These are phyloP conservation scores for Syngnathus rostellatus DNA, from an alignment of 2,797 vertebrate genomes.

Conservation along the genomic window DNA sequence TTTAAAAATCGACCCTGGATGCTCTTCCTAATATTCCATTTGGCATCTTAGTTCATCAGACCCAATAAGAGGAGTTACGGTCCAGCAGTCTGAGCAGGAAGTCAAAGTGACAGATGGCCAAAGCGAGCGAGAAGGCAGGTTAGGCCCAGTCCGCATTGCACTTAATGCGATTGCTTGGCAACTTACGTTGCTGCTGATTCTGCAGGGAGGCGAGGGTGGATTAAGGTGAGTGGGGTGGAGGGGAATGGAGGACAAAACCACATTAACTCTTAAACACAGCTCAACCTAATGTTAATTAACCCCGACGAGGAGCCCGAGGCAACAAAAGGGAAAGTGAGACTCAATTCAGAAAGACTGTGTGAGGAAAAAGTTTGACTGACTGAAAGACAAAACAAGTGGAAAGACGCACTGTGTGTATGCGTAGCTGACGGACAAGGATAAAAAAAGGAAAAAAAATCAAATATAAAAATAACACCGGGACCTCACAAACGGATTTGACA, in stretches of 20 bases:
- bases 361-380: conserved; percentile 11
- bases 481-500: conserved; percentile 19
- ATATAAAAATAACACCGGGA: conserved; percentile 5
- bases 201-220: conserved; percentile 20
- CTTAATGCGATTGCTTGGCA: conserved; percentile 27
- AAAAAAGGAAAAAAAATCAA: not conserved
- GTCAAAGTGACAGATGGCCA: conserved; percentile 34
- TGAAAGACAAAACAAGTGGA: conserved; percentile 2
- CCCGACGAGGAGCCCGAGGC: conserved; percentile 49
- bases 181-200: conserved; percentile 20
- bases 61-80: not conserved
- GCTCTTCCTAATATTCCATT: no score
- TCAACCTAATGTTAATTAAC: conserved; percentile 61
- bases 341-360: conserved; percentile 19
- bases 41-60: not conserved
- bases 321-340: conserved; percentile 23
- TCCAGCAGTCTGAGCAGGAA: conserved; percentile 14
- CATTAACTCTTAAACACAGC: conserved; percentile 64
- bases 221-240: conserved; percentile 4
- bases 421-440: not conserved
- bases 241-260: conserved; percentile 32
- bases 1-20: no score
- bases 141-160: conserved; percentile 13
- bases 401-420: not conserved
- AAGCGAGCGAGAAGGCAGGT: conserved; percentile 22